phyloP scores from a whole-genome alignment of 2,113 vertebrate species.

The Trematocara zebra region DNA sequence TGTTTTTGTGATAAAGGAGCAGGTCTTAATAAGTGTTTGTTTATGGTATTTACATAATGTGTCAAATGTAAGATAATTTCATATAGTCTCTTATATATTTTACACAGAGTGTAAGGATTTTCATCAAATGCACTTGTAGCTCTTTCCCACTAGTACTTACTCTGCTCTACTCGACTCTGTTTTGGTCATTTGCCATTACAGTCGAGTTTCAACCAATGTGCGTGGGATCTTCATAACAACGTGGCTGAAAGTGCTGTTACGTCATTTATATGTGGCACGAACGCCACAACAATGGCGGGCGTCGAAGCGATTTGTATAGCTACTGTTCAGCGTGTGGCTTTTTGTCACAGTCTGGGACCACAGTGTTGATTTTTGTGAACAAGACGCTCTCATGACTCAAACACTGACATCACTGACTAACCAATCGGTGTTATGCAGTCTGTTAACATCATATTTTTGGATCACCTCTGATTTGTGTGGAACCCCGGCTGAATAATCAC shows the following conservation, averaged over 20 bases:
- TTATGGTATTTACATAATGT: not conserved
- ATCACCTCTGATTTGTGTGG: not conserved
- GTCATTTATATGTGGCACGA: not conserved
- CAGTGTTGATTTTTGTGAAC: not conserved
- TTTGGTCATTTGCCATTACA: not conserved
- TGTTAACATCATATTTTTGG: not conserved
- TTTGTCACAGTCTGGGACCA: not conserved
- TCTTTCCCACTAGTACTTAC: not conserved
- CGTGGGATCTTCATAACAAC: not conserved
- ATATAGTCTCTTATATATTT: not conserved
- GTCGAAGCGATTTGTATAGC: not conserved
- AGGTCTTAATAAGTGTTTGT: not conserved
- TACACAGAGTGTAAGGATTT: not conserved
- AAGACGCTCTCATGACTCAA: not conserved
- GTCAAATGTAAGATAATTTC: not conserved
- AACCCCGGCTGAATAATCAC: not conserved
- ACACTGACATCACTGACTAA: not conserved
- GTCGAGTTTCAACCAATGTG: not conserved
- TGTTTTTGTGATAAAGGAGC: not conserved
- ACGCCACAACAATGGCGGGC: not conserved
- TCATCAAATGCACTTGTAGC: not conserved
- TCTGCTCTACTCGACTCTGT: not conserved
- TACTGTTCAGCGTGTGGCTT: not conserved
- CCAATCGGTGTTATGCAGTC: not conserved
- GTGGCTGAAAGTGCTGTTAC: not conserved